phyloP scores from a whole-genome alignment of 2,888 invertebrate species.

The Trissolcus brochymenae region DNA sequence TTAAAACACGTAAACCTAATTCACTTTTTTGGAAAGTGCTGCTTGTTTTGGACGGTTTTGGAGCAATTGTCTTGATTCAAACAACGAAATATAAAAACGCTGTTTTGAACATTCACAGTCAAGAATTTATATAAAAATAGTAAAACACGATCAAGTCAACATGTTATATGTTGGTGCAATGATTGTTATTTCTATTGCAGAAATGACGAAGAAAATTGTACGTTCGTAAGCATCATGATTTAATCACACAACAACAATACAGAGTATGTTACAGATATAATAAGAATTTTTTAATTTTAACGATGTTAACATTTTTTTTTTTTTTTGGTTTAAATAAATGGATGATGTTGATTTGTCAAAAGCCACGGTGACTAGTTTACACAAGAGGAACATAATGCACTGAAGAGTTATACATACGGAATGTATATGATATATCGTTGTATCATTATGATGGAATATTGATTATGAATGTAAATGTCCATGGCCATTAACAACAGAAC shows the following conservation, averaged over 20 bases:
- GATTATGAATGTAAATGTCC: slow-evolving; percentile 22
- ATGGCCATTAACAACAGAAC: slow-evolving; percentile 41
- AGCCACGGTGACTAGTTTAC: slow-evolving; percentile 37
- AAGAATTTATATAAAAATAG: no score
- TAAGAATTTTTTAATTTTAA: slow-evolving; percentile 69
- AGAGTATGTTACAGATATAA: slow-evolving; percentile 75
- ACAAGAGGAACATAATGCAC: slow-evolving; percentile 25
- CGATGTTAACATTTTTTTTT: slow-evolving; percentile 68
- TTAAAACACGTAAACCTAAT: no score
- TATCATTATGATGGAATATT: slow-evolving; percentile 24
- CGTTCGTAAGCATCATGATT: slow-evolving; percentile 68
- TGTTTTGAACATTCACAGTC: no score
- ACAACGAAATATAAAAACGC: no score
- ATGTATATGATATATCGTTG: slow-evolving; percentile 33
- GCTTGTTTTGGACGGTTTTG: no score
- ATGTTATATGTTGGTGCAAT: no score
- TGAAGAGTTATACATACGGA: slow-evolving; percentile 8
- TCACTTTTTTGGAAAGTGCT: no score
- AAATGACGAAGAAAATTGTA: slow-evolving; percentile 4
- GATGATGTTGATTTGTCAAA: slow-evolving; percentile 46
- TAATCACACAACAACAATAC: slow-evolving; percentile 76
- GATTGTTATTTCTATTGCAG: neutral
- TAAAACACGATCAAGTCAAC: no score
- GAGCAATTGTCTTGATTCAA: no score
- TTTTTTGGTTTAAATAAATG: slow-evolving; percentile 55